Evolutionary conservation across 2,888 invertebrate species (phyloP).

Genomic region (Synanthedon formicaeformis): DNA sequence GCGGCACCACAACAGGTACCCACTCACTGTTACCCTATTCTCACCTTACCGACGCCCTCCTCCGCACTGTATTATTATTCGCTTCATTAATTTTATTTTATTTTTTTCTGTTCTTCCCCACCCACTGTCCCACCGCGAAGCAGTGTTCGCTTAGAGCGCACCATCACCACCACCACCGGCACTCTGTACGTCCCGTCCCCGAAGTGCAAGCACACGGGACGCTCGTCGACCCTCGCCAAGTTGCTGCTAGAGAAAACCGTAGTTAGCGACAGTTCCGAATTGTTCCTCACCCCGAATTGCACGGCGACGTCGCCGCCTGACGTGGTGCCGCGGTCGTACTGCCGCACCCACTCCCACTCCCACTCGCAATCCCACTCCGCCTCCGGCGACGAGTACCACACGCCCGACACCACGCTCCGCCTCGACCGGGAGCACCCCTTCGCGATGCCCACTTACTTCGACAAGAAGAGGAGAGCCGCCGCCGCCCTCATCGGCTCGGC

Average conservation of each 20-base stretch:
- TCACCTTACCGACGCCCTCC: slow-evolving; percentile 4
- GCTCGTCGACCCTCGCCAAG: slow-evolving; percentile 25
- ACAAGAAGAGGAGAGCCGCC: slow-evolving; percentile 42
- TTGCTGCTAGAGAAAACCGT: slow-evolving; percentile 28
- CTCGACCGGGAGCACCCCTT: slow-evolving; percentile 32
- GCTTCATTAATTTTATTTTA: slow-evolving; percentile 42
- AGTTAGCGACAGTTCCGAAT: slow-evolving; percentile 34
- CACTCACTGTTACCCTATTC: background rate
- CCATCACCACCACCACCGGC: slow-evolving; percentile 12
- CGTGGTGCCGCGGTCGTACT: slow-evolving; percentile 32
- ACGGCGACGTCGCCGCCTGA: slow-evolving; percentile 43
- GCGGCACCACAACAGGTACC: slow-evolving; percentile 49
- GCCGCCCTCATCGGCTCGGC: slow-evolving; percentile 36
- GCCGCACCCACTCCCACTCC: slow-evolving; percentile 46
- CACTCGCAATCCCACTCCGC: slow-evolving; percentile 33
- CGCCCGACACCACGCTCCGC: slow-evolving; percentile 37
- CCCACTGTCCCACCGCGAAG: slow-evolving; percentile 14
- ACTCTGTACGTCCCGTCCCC: slow-evolving; percentile 28
- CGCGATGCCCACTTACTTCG: slow-evolving; percentile 63
- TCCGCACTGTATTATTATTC: slow-evolving; percentile 10
- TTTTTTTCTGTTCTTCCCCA: slow-evolving; percentile 21
- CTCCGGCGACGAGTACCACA: slow-evolving; percentile 40
- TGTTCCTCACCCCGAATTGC: slow-evolving; percentile 45
- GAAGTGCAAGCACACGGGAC: slow-evolving; percentile 28
- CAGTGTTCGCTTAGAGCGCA: slow-evolving; percentile 41